Evolutionary conservation across 2,888 invertebrate species (phyloP).

Genomic region (Drosophila melanosoma): DNA sequence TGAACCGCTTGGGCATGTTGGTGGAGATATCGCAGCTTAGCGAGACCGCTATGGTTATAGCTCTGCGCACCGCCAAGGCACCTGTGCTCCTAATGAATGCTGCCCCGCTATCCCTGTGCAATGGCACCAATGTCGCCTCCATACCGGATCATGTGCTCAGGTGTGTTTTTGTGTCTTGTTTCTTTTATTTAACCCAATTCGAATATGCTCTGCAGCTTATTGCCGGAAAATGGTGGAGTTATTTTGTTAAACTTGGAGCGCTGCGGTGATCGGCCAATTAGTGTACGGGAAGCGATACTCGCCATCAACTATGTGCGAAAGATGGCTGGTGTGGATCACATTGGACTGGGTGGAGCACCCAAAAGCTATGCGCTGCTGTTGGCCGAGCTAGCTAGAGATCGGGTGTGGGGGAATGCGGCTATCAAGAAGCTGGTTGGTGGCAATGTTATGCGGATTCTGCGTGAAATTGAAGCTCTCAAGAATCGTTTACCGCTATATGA

Average conservation of each 20-base stretch:
- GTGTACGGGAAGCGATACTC: slow-evolving; percentile 85
- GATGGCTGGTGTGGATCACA: slow-evolving; percentile 88
- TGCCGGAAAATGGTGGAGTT: slow-evolving; percentile 87
- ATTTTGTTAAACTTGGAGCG: slow-evolving; percentile 88
- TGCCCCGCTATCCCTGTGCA: slow-evolving; percentile 88
- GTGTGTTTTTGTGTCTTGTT: slow-evolving; percentile 46
- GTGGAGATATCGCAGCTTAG: slow-evolving; percentile 89
- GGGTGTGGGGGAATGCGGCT: slow-evolving; percentile 87
- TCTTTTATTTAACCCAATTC: neutral
- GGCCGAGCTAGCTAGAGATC: slow-evolving; percentile 87
- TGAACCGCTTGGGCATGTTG: slow-evolving; percentile 90
- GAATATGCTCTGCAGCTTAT: slow-evolving; percentile 62
- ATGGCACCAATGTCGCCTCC: slow-evolving; percentile 89
- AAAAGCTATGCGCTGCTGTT: slow-evolving; percentile 87
- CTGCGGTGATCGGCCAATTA: slow-evolving; percentile 83
- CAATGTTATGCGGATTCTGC: slow-evolving; percentile 87
- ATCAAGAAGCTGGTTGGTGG: slow-evolving; percentile 87
- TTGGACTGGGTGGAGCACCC: slow-evolving; percentile 87
- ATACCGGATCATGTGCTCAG: slow-evolving; percentile 93
- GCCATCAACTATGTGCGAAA: slow-evolving; percentile 89
- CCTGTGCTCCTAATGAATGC: slow-evolving; percentile 89
- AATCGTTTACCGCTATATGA: slow-evolving; percentile 86
- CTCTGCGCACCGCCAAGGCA: slow-evolving; percentile 87
- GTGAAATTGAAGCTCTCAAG: slow-evolving; percentile 85
- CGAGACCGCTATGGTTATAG: slow-evolving; percentile 87